These are phyloP conservation scores for Blomia tropicalis DNA, from an alignment of 2,888 invertebrate species.

Conservation along the genomic window DNA sequence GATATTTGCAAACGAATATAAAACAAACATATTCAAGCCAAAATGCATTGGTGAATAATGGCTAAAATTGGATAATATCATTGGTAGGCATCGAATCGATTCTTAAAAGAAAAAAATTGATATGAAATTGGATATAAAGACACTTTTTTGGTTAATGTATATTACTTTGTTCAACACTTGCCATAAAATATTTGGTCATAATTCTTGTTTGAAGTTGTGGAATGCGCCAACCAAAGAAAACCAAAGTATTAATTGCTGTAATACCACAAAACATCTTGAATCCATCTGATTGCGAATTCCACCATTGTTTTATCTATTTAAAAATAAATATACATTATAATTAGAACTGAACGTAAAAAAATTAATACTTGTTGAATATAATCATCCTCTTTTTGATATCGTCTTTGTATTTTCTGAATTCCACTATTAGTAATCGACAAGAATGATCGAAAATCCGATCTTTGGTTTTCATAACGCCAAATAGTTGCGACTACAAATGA, in stretches of 20 bases:
- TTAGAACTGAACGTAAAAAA: not conserved
- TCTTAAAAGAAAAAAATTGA: not conserved
- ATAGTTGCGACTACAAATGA: constrained; percentile 60
- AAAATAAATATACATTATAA: constrained; percentile 33
- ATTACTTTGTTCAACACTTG: constrained; percentile 59
- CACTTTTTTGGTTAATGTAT: not conserved
- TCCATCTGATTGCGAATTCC: constrained; percentile 54
- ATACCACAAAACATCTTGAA: constrained; percentile 65
- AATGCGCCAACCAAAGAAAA: constrained; percentile 66
- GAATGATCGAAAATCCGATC: constrained; percentile 31
- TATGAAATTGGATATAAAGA: constrained; percentile 33
- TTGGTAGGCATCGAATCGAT: constrained; percentile 50
- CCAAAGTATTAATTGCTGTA: constrained; percentile 55
- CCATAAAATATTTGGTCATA: constrained; percentile 67
- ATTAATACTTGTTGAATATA: not conserved
- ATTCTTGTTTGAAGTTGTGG: constrained; percentile 49
- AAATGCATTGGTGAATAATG: constrained; percentile 74
- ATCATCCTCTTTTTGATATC: not conserved
- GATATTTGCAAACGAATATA: constrained; percentile 47
- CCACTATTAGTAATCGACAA: not conserved
- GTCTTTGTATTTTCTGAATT: not conserved
- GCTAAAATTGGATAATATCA: constrained; percentile 86
- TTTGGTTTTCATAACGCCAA: constrained; percentile 65
- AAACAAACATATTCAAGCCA: constrained; percentile 85
- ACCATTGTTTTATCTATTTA: constrained; percentile 47